phyloP scores from a whole-genome alignment of 2,888 invertebrate genomes.

The Pediacus dermestoides region DNA sequence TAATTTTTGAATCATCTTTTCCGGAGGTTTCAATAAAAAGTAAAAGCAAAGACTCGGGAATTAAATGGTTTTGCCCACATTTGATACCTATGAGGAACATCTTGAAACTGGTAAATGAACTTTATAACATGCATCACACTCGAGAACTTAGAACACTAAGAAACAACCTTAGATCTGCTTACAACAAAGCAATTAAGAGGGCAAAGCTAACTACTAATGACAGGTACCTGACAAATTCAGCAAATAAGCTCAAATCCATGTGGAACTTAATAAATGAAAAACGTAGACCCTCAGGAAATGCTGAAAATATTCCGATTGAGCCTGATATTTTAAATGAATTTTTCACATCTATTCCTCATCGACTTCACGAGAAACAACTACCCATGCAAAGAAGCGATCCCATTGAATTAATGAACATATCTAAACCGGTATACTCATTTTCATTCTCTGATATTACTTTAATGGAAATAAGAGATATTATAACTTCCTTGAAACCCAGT shows the following conservation, averaged over 20 bases:
- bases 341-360: no score
- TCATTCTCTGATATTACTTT: no score
- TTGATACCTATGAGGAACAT: not conserved
- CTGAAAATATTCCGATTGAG: no score
- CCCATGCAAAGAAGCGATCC: no score
- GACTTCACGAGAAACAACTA: no score
- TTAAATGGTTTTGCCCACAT: not conserved
- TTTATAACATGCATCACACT: not conserved
- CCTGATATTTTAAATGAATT: no score
- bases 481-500: no score
- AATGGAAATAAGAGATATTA: no score
- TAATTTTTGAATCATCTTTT: not conserved
- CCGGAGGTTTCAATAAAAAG: slow-evolving; percentile 1
- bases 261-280: slow-evolving; percentile 1
- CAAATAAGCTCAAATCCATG: not conserved
- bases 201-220: slow-evolving; percentile 2
- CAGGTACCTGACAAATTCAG: not conserved
- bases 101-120: slow-evolving; percentile 2
- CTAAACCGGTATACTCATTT: no score
- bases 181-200: not conserved
- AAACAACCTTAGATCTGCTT: not conserved
- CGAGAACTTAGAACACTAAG: not conserved
- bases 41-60: slow-evolving; percentile 1
- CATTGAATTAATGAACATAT: no score
- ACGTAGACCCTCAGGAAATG: not conserved